These are phyloP conservation scores for Falco rusticolus DNA, from an alignment of 2,797 vertebrate genomes.

Conservation along the genomic window DNA sequence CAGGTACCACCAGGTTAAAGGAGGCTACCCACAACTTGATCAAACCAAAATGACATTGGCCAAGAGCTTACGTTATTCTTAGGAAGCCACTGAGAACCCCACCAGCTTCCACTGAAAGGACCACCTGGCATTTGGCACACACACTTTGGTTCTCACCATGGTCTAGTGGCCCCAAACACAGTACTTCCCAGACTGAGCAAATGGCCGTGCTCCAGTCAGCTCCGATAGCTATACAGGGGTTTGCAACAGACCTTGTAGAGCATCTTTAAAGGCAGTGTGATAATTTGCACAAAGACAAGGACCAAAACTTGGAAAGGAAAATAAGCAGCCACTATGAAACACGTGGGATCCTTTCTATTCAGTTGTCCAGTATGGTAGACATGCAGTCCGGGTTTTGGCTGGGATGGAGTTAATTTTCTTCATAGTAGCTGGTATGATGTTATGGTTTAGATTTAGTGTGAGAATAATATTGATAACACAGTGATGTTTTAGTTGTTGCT, in stretches of 20 bases:
- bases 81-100: background rate
- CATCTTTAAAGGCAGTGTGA: background rate
- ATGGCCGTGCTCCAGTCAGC: background rate
- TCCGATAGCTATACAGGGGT: background rate
- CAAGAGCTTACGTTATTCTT: background rate
- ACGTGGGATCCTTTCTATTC: background rate
- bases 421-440: too few species aligned
- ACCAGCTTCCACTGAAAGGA: background rate
- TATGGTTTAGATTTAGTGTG: too few species aligned
- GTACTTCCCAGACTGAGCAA: background rate
- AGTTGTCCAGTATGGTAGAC: background rate
- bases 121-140: background rate
- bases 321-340: background rate
- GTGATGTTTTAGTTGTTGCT: too few species aligned
- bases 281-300: background rate
- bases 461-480: too few species aligned
- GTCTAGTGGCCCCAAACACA: background rate
- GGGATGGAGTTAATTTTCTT: too few species aligned
- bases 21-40: background rate
- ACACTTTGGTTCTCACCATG: rapidly evolving
- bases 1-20: background rate
- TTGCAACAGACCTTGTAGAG: background rate
- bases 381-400: too few species aligned
- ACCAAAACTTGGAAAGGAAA: background rate
- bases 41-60: background rate